Evolutionary conservation across 1,140 invertebrate species (phyloP).

Genomic region (Radopholus similis): DNA sequence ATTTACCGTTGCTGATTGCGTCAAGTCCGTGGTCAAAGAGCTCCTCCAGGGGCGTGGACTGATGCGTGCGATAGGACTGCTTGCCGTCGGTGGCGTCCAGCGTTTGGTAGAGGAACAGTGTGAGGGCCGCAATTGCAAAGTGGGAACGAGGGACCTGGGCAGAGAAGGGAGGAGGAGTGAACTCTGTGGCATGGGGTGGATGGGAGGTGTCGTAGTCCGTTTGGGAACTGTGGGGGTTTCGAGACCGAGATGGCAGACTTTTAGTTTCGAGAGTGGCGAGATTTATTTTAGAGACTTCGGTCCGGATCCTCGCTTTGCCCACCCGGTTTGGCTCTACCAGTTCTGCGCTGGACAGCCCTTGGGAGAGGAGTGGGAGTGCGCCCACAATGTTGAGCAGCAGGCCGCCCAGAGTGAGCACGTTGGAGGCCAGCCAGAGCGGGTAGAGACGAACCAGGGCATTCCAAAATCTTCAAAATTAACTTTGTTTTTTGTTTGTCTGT

Average conservation of each 20-base stretch:
- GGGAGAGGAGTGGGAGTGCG: too few species aligned
- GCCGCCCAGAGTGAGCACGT: slow-evolving; percentile 90
- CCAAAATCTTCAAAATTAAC: slow-evolving; percentile 74
- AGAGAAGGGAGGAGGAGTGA: slow-evolving; percentile 30
- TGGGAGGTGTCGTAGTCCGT: too few species aligned
- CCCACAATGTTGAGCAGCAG: too few species aligned
- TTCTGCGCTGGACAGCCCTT: too few species aligned
- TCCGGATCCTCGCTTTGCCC: too few species aligned
- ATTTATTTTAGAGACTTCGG: too few species aligned
- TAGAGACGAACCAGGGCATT: slow-evolving; percentile 84
- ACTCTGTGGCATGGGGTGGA: too few species aligned
- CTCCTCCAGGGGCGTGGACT: slow-evolving; percentile 87
- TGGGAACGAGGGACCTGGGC: slow-evolving; percentile 86
- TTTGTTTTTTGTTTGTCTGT: too few species aligned
- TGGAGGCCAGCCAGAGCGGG: slow-evolving; percentile 91
- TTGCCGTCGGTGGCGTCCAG: slow-evolving; percentile 99
- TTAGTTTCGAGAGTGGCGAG: too few species aligned
- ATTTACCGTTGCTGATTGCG: slow-evolving; percentile 68
- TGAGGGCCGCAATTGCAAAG: slow-evolving; percentile 81
- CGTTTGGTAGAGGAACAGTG: slow-evolving; percentile 95
- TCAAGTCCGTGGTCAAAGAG: slow-evolving; percentile 98
- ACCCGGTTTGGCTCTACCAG: too few species aligned
- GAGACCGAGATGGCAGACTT: too few species aligned
- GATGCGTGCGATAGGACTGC: slow-evolving; percentile 86
- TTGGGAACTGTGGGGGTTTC: too few species aligned